phyloP scores from a whole-genome alignment of 2,797 vertebrate genomes.

The Columba guinea region DNA sequence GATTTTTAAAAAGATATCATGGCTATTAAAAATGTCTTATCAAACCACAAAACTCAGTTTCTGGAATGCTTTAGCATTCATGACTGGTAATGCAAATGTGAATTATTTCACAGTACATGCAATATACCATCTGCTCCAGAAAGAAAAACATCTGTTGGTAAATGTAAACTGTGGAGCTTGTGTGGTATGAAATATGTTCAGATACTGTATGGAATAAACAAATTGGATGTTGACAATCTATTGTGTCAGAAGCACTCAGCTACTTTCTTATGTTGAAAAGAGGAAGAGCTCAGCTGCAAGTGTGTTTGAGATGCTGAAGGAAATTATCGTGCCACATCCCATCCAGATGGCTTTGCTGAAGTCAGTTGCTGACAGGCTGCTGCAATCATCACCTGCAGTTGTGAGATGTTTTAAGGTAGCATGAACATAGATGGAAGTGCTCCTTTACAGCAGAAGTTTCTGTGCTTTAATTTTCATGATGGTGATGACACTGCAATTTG shows the following conservation, averaged over 20 bases:
- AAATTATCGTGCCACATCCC: constrained; percentile 11
- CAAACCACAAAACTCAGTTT: constrained; percentile 22
- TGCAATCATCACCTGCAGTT: constrained; percentile 6
- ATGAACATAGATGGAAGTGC: not conserved
- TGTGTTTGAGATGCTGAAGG: constrained; percentile 9
- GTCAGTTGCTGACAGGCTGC: constrained; percentile 18
- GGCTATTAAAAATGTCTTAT: constrained; percentile 40
- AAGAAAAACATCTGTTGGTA: constrained; percentile 70
- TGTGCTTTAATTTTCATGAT: not conserved
- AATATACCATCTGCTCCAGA: constrained; percentile 66
- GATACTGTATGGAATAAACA: constrained; percentile 69
- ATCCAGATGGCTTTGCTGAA: constrained; percentile 59
- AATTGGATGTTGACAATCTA: constrained; percentile 44
- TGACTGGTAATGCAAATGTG: constrained; percentile 66
- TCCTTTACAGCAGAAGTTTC: not conserved
- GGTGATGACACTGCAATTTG: not conserved
- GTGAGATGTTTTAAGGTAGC: constrained; percentile 1
- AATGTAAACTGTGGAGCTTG: constrained; percentile 65
- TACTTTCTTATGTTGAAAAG: constrained; percentile 10
- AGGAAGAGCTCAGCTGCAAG: constrained; percentile 34
- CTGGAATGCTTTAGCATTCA: constrained; percentile 56
- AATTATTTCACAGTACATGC: constrained; percentile 63
- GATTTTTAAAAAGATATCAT: not conserved
- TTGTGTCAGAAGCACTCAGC: constrained; percentile 29
- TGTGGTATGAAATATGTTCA: constrained; percentile 57